Evolutionary conservation across 1,140 invertebrate genomes (phyloP), one percentile per base, ranked within the genome.

Genomic region (Chlorops oryzae): DNA sequence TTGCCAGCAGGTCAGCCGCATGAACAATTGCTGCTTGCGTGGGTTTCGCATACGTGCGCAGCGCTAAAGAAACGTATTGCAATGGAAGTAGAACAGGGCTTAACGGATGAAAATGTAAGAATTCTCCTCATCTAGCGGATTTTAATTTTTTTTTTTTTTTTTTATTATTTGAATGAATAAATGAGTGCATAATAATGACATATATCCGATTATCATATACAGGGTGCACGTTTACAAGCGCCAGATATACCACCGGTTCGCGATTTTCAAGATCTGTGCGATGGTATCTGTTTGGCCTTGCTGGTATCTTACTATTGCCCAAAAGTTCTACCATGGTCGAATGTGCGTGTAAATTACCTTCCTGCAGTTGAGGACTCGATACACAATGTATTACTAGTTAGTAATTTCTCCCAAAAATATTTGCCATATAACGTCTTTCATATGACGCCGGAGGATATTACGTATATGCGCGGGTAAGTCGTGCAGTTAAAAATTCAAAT

Each of bases 221-320:
- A 72, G 69, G 65, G 67, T 32, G 57, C 55, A 10, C 67, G 67
- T 18, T 27, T 72, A 37, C 67, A 72, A 51, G 60, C 65, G 35
- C 70, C 69, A 25, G 66, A 72, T 24, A 64, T 72, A 55, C 69
- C 70, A 41, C 63, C 67, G 38, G 63, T 72, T 5, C 64, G 62
- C 5, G 69, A 72, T 55, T 70, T 66, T 56, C 67, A 83, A 61
- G 90, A 94, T 62, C 75, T 97, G 28, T 91, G 90, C 75, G 93
- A 97, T 73, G 95, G 95, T 45, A 88, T 92, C 34, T 89, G 87
- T 40, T 74, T 98, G 48, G 90, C 90, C 41, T 84, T 88, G 13
- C 79, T 98, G 13, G 80, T 97, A 46, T 87, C 91, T 24, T 96
- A 92, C 74, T 98, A 98, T 75, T 95, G 92, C 71, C 92, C 93